A percentile compares a stretch with the other conserved stretches of the same genome.
These are phyloP conservation scores for Heliconius hermathena DNA, from an alignment of 1,140 invertebrate species.

Conservation along the genomic window DNA sequence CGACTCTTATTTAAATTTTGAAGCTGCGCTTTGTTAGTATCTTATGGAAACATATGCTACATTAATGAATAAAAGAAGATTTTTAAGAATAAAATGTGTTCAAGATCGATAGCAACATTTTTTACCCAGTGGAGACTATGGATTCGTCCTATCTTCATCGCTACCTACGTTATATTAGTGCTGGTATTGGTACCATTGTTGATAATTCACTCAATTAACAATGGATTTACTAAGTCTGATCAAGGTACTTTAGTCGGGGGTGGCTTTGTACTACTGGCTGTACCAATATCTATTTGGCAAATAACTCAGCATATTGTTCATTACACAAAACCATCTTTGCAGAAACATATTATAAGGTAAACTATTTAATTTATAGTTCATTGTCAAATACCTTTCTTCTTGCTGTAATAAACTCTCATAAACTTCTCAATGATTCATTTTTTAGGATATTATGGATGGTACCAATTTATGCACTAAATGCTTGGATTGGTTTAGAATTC, in stretches of 20 bases:
- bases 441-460: constrained; percentile 97
- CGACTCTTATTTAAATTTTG: background rate
- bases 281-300: constrained; percentile 97
- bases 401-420: background rate
- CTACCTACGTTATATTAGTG: constrained; percentile 90
- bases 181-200: constrained; percentile 92
- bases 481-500: constrained; percentile 92
- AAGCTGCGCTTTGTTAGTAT: constrained; percentile 1
- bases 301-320: constrained; percentile 96
- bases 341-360: constrained; percentile 96
- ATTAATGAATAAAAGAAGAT: constrained; percentile 21
- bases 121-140: constrained; percentile 91
- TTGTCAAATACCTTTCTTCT: background rate
- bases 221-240: constrained; percentile 88
- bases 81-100: constrained; percentile 61
- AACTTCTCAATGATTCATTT: constrained; percentile 9
- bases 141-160: constrained; percentile 92
- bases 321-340: constrained; percentile 95
- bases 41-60: constrained; percentile 22
- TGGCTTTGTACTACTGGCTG: constrained; percentile 93
- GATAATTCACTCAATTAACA: constrained; percentile 85
- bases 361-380: background rate
- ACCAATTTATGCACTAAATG: constrained; percentile 97
- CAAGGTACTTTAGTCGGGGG: constrained; percentile 93
- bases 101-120: constrained; percentile 64